A percentile compares a stretch with the other conserved stretches of the same genome.
Evolutionary conservation across 2,113 vertebrate genomes (phyloP).

Genomic region (Poecilia latipinna): DNA sequence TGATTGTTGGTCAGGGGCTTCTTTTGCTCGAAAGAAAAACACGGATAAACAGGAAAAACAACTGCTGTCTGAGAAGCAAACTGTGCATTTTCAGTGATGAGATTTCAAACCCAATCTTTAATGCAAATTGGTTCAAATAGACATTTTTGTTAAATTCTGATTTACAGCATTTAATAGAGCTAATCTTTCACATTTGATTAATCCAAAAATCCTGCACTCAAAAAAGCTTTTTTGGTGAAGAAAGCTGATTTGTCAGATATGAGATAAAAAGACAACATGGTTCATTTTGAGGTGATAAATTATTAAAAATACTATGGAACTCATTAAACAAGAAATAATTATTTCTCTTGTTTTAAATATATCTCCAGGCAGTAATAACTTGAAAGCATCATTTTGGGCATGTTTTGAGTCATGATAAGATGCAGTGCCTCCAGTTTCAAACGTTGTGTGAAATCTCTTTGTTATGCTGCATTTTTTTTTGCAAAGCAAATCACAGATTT

Average conservation of each 20-base stretch:
- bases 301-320: conserved; percentile 11
- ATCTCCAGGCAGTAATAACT: background rate
- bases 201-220: conserved; percentile 26
- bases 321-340: background rate
- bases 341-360: background rate
- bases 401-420: conserved; percentile 31
- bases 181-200: conserved; percentile 28
- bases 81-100: conserved; percentile 61
- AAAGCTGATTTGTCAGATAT: conserved; percentile 5
- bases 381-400: conserved; percentile 20
- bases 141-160: conserved; percentile 26
- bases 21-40: conserved; percentile 3
- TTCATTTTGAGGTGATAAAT: conserved; percentile 12
- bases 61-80: conserved; percentile 3
- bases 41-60: conserved; percentile 35
- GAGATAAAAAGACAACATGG: conserved; percentile 9
- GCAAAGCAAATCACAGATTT: conserved; percentile 12
- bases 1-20: conserved; percentile 55
- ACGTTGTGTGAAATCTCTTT: conserved; percentile 18
- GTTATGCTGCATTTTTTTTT: conserved; percentile 24
- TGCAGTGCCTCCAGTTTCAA: background rate
- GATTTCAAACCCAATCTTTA: conserved; percentile 39
- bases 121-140: background rate
- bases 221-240: conserved; percentile 10
- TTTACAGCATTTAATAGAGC: conserved; percentile 29